Conservation (phyloP, 2,888 invertebrate species). For the Eupithecia pulchellata region DNA sequence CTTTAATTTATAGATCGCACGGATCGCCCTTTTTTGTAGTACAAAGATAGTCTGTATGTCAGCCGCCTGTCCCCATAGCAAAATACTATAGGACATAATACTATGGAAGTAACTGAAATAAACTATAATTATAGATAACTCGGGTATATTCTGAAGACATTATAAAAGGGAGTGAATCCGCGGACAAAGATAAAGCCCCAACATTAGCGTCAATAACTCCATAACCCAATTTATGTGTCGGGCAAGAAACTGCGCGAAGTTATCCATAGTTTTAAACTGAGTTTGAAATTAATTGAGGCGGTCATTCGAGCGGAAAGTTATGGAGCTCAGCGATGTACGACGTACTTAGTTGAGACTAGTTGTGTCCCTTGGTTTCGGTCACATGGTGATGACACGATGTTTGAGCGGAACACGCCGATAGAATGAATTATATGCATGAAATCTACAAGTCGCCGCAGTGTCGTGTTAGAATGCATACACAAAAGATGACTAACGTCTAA, state of each 20-base stretch:
- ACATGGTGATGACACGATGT: background rate
- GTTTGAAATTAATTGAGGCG: conserved; percentile 64
- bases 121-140: no score
- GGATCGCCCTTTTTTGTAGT: no score
- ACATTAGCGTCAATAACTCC: conserved; percentile 47
- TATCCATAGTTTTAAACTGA: conserved; percentile 61
- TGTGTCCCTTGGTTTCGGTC: background rate
- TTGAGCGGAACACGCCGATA: background rate
- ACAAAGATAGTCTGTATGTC: no score
- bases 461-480: background rate
- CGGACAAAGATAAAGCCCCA: background rate
- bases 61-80: no score
- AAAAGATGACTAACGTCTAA: background rate
- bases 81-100: no score
- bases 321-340: conserved; percentile 39
- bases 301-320: conserved; percentile 57
- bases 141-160: no score
- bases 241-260: conserved; percentile 49
- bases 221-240: conserved; percentile 54
- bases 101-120: no score
- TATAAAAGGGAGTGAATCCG: background rate
- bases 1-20: no score
- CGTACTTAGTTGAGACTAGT: conserved; percentile 20
- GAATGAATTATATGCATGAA: background rate
- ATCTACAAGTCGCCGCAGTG: background rate